Conservation (phyloP, 2,113 vertebrate genomes). For the Lota lota region DNA sequence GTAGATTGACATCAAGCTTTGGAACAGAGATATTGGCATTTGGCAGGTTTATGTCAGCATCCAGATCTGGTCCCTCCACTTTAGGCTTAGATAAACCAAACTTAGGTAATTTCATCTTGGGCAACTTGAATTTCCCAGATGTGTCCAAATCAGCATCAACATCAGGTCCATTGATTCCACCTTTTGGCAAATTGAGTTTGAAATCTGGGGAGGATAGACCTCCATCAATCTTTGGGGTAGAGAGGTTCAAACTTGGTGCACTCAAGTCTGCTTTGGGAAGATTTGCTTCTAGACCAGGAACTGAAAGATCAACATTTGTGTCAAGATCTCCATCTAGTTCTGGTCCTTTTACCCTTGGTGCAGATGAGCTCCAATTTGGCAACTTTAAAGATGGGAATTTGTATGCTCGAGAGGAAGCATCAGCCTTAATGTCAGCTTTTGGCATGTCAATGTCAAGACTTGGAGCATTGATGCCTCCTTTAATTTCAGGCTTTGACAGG, state of each 20-base stretch:
- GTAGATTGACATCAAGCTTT: conserved; percentile 24
- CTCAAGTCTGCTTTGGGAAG: conserved; percentile 2
- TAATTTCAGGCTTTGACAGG: conserved; percentile 13
- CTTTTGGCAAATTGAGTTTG: conserved; percentile 27
- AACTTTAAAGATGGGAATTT: conserved; percentile 44
- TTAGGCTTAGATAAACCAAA: conserved; percentile 15
- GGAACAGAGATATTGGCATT: conserved; percentile 22
- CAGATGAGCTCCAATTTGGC: conserved; percentile 33
- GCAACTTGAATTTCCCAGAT: too few relatives aligned
- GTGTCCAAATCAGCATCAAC: conserved; percentile 12
- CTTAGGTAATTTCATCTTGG: too few relatives aligned
- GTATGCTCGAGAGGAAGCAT: conserved; percentile 37
- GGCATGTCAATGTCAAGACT: conserved; percentile 8
- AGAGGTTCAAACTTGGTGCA: conserved; percentile 17
- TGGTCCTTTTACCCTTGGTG: conserved; percentile 30
- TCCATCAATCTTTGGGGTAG: conserved; percentile 12
- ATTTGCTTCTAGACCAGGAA: background rate
- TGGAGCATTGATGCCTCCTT: conserved; percentile 21
- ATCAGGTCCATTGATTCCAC: conserved; percentile 1
- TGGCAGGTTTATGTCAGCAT: conserved; percentile 13
- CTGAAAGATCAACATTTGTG: conserved; percentile 10
- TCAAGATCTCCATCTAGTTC: conserved; percentile 39
- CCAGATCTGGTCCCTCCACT: conserved; percentile 10
- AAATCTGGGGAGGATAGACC: conserved; percentile 26
- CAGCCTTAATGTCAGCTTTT: conserved; percentile 36